These are phyloP conservation scores for Theocolax elegans DNA, from an alignment of 1,140 invertebrate species.

Conservation along the genomic window DNA sequence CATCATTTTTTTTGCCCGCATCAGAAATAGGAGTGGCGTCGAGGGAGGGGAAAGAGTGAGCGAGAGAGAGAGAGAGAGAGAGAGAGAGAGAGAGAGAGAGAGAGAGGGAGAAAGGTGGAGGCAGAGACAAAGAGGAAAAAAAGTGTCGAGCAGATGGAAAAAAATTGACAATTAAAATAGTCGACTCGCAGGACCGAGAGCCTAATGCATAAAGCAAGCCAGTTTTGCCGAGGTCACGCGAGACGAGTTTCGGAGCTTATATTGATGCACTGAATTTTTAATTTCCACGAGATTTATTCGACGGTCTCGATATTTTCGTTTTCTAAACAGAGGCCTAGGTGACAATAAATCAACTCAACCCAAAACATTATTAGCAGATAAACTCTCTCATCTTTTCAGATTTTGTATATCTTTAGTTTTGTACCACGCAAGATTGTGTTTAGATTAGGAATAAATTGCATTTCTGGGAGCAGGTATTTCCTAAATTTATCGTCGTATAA, in stretches of 20 bases:
- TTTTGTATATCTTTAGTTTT: too few relatives aligned
- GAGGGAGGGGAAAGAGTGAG: too few relatives aligned
- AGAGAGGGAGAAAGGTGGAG: too few relatives aligned
- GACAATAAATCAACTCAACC: neutral
- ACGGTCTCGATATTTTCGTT: neutral
- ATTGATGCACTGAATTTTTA: conserved; percentile 4
- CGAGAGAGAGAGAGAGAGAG: too few relatives aligned
- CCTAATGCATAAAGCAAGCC: conserved; percentile 7
- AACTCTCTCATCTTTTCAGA: too few relatives aligned
- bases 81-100: too few relatives aligned
- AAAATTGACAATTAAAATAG: conserved; percentile 11
- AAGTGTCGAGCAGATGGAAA: neutral
- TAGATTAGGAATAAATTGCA: too few relatives aligned
- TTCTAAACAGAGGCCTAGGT: neutral
- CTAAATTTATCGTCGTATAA: too few relatives aligned
- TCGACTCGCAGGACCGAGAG: neutral
- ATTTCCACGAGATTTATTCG: conserved; percentile 8
- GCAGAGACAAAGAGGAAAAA: neutral
- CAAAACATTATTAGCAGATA: neutral
- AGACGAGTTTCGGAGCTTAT: conserved; percentile 8
- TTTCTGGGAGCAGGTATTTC: too few relatives aligned
- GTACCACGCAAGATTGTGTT: too few relatives aligned
- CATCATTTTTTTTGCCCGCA: neutral
- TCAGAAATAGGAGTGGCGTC: neutral
- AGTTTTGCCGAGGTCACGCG: conserved; percentile 14